Evolutionary conservation across 2,797 vertebrate genomes (phyloP), one percentile per base, ranked within the genome.

Genomic region (Ctenopoma multispine): DNA sequence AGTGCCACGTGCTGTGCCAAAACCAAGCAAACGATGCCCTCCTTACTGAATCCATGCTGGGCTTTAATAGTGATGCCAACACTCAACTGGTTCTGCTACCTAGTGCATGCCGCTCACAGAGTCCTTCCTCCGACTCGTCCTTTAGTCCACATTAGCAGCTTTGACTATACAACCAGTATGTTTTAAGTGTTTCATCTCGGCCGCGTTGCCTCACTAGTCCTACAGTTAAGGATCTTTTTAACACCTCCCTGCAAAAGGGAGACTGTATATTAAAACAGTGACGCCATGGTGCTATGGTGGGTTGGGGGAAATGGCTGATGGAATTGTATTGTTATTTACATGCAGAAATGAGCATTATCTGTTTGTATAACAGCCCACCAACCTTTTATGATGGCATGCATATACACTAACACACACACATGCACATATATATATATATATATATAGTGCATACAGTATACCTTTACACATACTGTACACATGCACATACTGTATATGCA

Each of bases 1-100:
- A 38, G 81, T 84, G 86, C 85, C 85, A 87, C 73, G 79, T 81
- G 77, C 84, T 80, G 89, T 94, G 93, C 92, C 93, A 94, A 93
- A 94, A 87, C 60, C 56, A 75, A 61, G 47, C 58, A 63, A 72
- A 59, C 61, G 63, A 63, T 34, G 51, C 73, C 71, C 74, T 72
- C 65, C 65, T 48, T 40, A 18, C 41, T 48, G 20, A 80, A 24
- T 21, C 80, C 77, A 61, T 57, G 50, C 74, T 47, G 69, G 61
- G 54, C 63, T 77, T 43, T 77, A 38, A 57, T 43, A 63, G 49
- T 11, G n/a, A 51, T 24, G 40, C 58, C 44, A 44, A 46, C 3
- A 67, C 61, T 70, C 41, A 67, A 63, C 67, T 72, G 62, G 47
- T 65, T 24, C 17, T 62, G 65, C 61, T 57, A 36, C 60, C 48